Conservation (phyloP, 2,888 invertebrate genomes). For the Eristalis intricaria region DNA sequence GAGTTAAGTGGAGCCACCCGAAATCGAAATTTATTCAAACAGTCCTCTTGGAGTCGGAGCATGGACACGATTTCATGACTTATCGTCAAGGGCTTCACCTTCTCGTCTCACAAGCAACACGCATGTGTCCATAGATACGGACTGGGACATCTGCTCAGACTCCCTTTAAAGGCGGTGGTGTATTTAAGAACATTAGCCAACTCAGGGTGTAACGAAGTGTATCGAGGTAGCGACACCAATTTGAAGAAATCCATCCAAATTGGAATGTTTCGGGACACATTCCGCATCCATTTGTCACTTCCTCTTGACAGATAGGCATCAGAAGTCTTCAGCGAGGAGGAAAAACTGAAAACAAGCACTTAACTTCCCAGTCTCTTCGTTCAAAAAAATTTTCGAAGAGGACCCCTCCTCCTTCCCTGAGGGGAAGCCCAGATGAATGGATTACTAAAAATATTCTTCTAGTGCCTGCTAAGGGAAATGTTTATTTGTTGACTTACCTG, state of each 20-base stretch:
- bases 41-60: too few relatives aligned
- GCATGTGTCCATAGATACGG: neutral
- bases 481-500: slow-evolving; percentile 81
- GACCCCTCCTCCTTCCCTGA: too few relatives aligned
- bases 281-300: slow-evolving; percentile 53
- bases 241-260: slow-evolving; percentile 12
- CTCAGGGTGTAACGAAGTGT: slow-evolving; percentile 20
- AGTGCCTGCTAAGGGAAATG: neutral
- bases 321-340: slow-evolving; percentile 25
- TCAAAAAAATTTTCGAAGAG: neutral
- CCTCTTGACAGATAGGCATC: slow-evolving; percentile 50
- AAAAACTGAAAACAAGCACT: slow-evolving; percentile 58
- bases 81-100: too few relatives aligned
- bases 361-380: slow-evolving; percentile 12
- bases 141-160: neutral
- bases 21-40: too few relatives aligned
- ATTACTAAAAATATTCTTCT: slow-evolving; percentile 14
- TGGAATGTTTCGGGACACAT: slow-evolving; percentile 43
- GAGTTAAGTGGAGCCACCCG: too few relatives aligned
- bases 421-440: neutral
- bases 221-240: slow-evolving; percentile 2
- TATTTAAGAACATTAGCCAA: slow-evolving; percentile 29
- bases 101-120: neutral
- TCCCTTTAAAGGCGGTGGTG: slow-evolving; percentile 21
- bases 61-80: too few relatives aligned